phyloP scores from a whole-genome alignment of 2,113 vertebrate genomes.

The Blennius ocellaris region DNA sequence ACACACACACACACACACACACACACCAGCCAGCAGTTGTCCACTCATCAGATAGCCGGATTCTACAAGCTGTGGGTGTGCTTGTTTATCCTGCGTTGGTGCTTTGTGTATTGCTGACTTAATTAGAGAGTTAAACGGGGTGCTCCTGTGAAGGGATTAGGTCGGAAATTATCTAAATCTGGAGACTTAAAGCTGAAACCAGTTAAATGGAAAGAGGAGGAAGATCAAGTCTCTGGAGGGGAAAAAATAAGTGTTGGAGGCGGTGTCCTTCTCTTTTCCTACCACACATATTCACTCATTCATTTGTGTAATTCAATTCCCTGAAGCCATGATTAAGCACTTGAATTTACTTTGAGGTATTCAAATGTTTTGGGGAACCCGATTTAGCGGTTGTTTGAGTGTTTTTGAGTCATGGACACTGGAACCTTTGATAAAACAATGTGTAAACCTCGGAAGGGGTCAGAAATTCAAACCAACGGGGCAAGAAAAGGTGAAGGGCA shows the following conservation, averaged over 20 bases:
- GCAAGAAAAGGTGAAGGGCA: conserved; percentile 22
- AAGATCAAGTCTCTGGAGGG: conserved; percentile 34
- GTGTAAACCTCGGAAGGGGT: conserved; percentile 5
- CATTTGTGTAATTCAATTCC: conserved; percentile 37
- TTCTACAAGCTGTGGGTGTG: conserved; percentile 33
- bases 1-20: conserved; percentile 13
- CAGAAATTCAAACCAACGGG: conserved; percentile 23
- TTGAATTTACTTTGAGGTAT: conserved; percentile 25
- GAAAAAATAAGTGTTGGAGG: conserved; percentile 33
- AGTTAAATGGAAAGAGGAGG: conserved; percentile 69
- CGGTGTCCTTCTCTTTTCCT: conserved; percentile 21
- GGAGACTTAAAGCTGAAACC: conserved; percentile 67
- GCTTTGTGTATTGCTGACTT: conserved; percentile 56
- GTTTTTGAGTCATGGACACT: conserved; percentile 14
- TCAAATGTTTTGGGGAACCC: conserved; percentile 24
- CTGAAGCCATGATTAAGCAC: conserved; percentile 29
- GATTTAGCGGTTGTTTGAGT: conserved; percentile 9
- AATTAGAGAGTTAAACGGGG: conserved; percentile 72
- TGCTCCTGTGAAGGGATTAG: conserved; percentile 66
- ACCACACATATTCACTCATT: conserved; percentile 19
- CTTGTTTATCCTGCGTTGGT: conserved; percentile 15
- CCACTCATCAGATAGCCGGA: conserved; percentile 34
- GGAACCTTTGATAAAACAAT: conserved; percentile 13
- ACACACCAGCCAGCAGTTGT: conserved; percentile 32
- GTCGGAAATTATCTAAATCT: conserved; percentile 72